A percentile compares a stretch with the other conserved stretches of the same genome.
These are phyloP conservation scores for Reticulitermes lucifugus DNA, from an alignment of 2,888 invertebrate genomes.

Conservation along the genomic window DNA sequence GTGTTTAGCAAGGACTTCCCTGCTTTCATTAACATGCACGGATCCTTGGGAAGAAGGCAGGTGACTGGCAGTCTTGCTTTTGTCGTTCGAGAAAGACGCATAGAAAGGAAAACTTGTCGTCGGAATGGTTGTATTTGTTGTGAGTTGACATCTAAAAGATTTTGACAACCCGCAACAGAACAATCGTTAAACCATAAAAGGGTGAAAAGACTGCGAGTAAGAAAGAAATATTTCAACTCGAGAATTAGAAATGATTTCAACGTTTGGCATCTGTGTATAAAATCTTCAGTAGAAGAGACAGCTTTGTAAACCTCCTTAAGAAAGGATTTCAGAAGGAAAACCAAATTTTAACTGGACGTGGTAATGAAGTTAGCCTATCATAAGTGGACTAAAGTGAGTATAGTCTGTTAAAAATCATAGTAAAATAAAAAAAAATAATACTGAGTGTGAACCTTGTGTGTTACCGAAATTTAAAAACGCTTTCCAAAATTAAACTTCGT, in stretches of 20 bases:
- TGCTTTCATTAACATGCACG: constrained; percentile 7
- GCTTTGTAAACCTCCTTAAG: too few species aligned
- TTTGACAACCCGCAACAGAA: constrained; percentile 22
- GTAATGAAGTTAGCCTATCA: too few species aligned
- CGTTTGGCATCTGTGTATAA: not conserved
- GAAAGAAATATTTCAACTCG: not conserved
- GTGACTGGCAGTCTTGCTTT: not conserved
- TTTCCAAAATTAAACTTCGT: too few species aligned
- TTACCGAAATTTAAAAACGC: too few species aligned
- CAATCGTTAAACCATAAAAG: not conserved
- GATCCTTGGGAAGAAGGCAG: not conserved
- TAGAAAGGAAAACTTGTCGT: not conserved
- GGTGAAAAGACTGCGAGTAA: too few species aligned
- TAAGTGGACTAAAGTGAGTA: too few species aligned
- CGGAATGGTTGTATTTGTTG: not conserved
- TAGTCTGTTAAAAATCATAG: too few species aligned
- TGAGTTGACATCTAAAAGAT: constrained; percentile 22
- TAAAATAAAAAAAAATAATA: too few species aligned
- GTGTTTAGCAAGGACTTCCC: not conserved
- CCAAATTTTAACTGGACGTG: too few species aligned
- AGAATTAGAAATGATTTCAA: not conserved
- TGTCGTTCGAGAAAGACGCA: not conserved
- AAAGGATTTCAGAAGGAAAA: too few species aligned
- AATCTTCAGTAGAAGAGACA: not conserved
- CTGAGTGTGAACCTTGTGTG: too few species aligned